Base-by-base conservation (phyloP, 2,888 invertebrate genomes). In the Drosophila longiperda region DNA sequence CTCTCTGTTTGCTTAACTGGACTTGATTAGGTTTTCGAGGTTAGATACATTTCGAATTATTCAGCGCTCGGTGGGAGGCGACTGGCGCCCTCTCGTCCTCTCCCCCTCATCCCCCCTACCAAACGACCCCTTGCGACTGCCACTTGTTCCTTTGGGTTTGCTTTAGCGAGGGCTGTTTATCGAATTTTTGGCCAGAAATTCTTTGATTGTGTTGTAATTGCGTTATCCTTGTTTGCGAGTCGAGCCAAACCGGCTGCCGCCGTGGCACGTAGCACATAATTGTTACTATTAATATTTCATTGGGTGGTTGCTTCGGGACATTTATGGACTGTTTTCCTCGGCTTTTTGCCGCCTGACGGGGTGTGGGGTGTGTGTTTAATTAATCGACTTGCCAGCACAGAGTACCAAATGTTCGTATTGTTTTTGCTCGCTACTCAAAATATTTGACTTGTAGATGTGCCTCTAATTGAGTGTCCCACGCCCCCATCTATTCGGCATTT, bases 11-110 rank as follows among this genome's bases (percentile, higher is more conserved):
- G 90, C 75, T 79, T 81, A 85, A 90, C 88, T 81, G 90, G 87
- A 81, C 90, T 91, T 91, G 91, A 91, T 91, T 91, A 83, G 90
- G 87, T 82, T 88, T 86, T 90, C 89, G 91, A 90, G 90, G 88
- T 87, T 87, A 90, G 90, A 90, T 88, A 89, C 89, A 91, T 84
- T 85, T 76, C 85, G 80, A 91, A 90, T 90, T 87, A 91, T 91
- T 91, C 82, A 75, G 83, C 70, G 76, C 83, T 66, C 73, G 61
- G 60, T 73, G 62, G 85, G 69, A 32, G 66, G 49, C 38, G 49
- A 26, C 33, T 9, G 40, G n/a, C 26, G 9, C 55, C n/a, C 32
- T 33, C 23, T 17, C 23, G 26, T 17, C 7, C 17, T 3, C 8
- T 20, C 1, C 11, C 49, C 26, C 15, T 7, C 32, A 6, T 26